Base-by-base conservation (phyloP, 2,797 vertebrate species). In the Ambastaia sidthimunki region DNA sequence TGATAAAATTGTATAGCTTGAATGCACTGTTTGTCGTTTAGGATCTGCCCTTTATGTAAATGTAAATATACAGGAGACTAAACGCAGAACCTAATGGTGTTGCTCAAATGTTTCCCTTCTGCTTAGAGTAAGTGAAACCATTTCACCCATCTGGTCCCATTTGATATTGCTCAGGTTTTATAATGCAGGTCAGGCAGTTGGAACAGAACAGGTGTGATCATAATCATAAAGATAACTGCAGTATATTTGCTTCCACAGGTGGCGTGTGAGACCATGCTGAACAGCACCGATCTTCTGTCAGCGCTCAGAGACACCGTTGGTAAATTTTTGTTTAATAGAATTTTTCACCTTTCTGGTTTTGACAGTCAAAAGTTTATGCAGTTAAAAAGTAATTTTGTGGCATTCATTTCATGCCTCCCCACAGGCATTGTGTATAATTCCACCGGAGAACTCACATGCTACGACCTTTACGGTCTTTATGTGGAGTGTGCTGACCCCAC, bases 341-440 rank as follows among this genome's bases (percentile, higher is more conserved):
- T 13, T 78, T 59, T 48, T 44, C 5, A 10, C 15, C 15, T 2
- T 25, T 60, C 19, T 21, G 5, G 19, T 54, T 37, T 37, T 37
- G 6, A 37, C 34, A 37, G 34, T 7, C 34, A 37, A 37, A 6
- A 4, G 4, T 31, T 31, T 31, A n/a, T 31, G 31, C 31, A 31
- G 31, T 2, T 6, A 7, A 6, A 37, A 37, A 37, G 34, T 7
- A 5, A 37, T 37, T 37, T 7, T 13, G 13, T 28, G 6, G 12
- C 23, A 15, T 2, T 60, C 2, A 25, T 6, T 21, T 28, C 74
- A 16, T 18, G 4, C n/a, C 2, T 0, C 23, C 18, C 23, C 28
- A 37, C 89, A 98, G 97, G 93, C 6, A 92, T 98, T 13, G 89
- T 97, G 18, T 98, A 98, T 90, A 98, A 98, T 86, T 86, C 95